These are phyloP conservation scores for Listronotus bonariensis DNA, from an alignment of 1,140 invertebrate genomes.

Conservation along the genomic window DNA sequence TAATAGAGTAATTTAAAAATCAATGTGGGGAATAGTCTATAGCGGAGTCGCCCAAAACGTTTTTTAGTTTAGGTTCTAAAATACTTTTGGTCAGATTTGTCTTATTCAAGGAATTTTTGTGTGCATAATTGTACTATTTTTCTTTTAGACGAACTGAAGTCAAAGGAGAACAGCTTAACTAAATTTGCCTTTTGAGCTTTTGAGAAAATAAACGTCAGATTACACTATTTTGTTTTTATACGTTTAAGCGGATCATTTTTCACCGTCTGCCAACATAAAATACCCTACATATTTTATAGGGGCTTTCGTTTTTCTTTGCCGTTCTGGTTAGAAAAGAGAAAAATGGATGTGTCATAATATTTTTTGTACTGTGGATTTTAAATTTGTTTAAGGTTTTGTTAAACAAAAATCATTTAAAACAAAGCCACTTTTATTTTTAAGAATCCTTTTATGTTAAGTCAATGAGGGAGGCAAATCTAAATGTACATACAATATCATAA, in stretches of 20 bases:
- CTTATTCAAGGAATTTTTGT: constrained; percentile 3
- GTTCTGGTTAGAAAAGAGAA: neutral
- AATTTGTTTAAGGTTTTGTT: neutral
- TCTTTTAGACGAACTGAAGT: neutral
- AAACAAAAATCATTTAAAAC: no score
- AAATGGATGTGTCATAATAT: constrained; percentile 1
- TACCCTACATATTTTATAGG: constrained; percentile 13
- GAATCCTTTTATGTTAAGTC: no score
- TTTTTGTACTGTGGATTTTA: constrained; percentile 11
- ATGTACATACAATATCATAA: no score
- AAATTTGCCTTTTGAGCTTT: constrained; percentile 18
- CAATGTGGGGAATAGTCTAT: no score
- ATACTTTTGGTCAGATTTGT: neutral
- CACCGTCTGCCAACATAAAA: constrained; percentile 1
- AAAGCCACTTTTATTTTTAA: neutral
- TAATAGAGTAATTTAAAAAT: no score
- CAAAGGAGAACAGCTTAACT: constrained; percentile 6
- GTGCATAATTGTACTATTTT: constrained; percentile 3
- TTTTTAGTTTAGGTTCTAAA: no score
- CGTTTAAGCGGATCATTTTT: constrained; percentile 17
- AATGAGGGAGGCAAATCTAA: no score
- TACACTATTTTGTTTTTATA: constrained; percentile 14
- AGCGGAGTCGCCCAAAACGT: no score
- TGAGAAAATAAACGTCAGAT: constrained; percentile 16
- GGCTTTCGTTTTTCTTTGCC: constrained; percentile 2